Evolutionary conservation across 1,140 invertebrate species (phyloP).

Genomic region (Uloborus diversus): DNA sequence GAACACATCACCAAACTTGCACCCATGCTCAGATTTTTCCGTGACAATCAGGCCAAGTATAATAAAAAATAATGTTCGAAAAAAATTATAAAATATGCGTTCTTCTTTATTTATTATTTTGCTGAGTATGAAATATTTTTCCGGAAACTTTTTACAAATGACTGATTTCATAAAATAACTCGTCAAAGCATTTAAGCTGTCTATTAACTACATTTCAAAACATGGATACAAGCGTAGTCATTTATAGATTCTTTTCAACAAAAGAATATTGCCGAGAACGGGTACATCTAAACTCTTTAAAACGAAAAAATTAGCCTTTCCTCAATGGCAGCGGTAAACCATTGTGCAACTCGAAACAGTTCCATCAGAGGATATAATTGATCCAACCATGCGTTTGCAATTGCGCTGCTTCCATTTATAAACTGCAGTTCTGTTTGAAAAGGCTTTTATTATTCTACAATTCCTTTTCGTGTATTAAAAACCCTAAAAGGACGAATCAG

Average conservation of each 20-base stretch:
- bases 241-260: conserved; percentile 43
- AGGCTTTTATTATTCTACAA: conserved; percentile 33
- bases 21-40: no score
- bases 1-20: no score
- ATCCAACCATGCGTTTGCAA: conserved; percentile 46
- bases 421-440: conserved; percentile 7
- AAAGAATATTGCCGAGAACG: conserved; percentile 40
- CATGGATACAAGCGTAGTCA: background rate
- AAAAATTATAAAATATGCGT: no score
- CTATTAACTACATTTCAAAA: conserved; percentile 41
- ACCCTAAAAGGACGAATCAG: conserved; percentile 33
- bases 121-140: conserved; percentile 10
- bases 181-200: conserved; percentile 28
- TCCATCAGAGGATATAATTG: conserved; percentile 44
- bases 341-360: conserved; percentile 47
- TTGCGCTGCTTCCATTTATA: conserved; percentile 33
- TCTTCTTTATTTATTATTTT: background rate
- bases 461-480: conserved; percentile 51
- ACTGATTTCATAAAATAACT: conserved; percentile 38
- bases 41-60: no score
- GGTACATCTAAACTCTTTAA: conserved; percentile 36
- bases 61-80: background rate
- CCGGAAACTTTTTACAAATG: conserved; percentile 25
- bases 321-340: conserved; percentile 46
- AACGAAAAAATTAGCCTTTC: conserved; percentile 40